Evolutionary conservation across 2,797 vertebrate species (phyloP), one percentile per base, ranked within the genome.

Genomic region (Anguilla anguilla): DNA sequence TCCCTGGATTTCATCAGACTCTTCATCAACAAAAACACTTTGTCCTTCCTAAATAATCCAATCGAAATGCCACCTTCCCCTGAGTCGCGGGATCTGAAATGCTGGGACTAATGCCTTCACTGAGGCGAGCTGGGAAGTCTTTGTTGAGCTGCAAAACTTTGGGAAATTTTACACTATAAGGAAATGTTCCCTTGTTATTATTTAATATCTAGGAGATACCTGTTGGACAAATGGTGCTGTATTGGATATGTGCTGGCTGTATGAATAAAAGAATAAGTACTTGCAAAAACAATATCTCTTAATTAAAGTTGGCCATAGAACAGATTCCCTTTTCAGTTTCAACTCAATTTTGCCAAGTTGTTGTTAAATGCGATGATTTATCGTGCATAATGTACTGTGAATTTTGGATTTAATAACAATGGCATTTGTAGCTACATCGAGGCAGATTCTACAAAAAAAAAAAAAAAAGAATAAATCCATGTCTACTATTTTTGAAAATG

Each of bases 11-110:
- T 97, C 95, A 95, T 94, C 93, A 90, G 89, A 94, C 96, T 96
- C 95, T 96, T 96, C 96, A 97, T 97, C 97, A 97, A 97, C 96
- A 96, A 96, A 96, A 97, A 96, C 95, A 94, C 96, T 96, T 95
- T 95, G 95, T 97, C 96, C 95, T 97, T 94, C 96, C 96, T 96
- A 96, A 97, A 96, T 97, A 96, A 97, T 96, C 95, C 88, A 96
- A 96, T 96, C 95, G 95, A 96, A 46, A 95, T 93, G 92, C 92
- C 91, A 93, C 93, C 91, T 88, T 95, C 94, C 92, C 91, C 90
- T 86, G 92, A 95, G 94, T 94, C 92, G 83, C 46, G 85, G 89
- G n/a, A 87, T 92, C 93, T 93, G 92, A 93, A 93, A 91, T 91
- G 89, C 90, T 92, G 91, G 92, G 93, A 92, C 93, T 93, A 84